Base-by-base conservation (phyloP, 2,888 invertebrate species). In the Folsomia candida region DNA sequence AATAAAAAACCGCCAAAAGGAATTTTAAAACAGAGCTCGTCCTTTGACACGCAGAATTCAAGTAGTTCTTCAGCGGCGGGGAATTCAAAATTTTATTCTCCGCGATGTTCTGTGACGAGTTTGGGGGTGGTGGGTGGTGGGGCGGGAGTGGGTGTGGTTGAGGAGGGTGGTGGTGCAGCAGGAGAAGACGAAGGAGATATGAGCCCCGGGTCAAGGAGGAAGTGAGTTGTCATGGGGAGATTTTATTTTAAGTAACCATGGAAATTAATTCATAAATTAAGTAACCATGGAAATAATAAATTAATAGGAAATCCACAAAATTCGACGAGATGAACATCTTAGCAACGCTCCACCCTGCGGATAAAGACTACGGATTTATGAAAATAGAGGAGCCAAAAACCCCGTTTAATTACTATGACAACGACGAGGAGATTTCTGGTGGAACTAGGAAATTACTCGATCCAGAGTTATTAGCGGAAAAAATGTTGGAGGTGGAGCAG, bases 301-400 rank as follows among this genome's bases (percentile, higher is more conserved):
- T n/a, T 26, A 57, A 1, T 58, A 73, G 77, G n/a, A 77, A 88
- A 81, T 87, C 87, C 80, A 88, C 94, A 82, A 92, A 94, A 87
- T 96, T 94, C 86, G 99, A 99, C 84, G 99, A 99, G 86, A 93
- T 97, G 89, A 99, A 99, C 85, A 98, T 99, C 78, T 88, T 98
- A 81, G 97, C 96, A 79, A 99, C 99, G 0, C 89, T 96, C 81
- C 99, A 99, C 86, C 99, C 99, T 57, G 87, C 92, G 25, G 95
- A 95, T 83, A 99, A 99, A 85, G 98, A 98, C 85, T 99, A 99
- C 84, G 99, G 99, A 9, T 96, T 96, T 82, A 98, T 98, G 97
- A 99, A 98, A 85, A 90, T 92, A 77, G 93, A 95, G 81, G 60
- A 26, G 84, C 98, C 99, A 1, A 97, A 97, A 84, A 99, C 99